Evolutionary conservation across 2,888 invertebrate genomes (phyloP).

Genomic region (Alitta virens): DNA sequence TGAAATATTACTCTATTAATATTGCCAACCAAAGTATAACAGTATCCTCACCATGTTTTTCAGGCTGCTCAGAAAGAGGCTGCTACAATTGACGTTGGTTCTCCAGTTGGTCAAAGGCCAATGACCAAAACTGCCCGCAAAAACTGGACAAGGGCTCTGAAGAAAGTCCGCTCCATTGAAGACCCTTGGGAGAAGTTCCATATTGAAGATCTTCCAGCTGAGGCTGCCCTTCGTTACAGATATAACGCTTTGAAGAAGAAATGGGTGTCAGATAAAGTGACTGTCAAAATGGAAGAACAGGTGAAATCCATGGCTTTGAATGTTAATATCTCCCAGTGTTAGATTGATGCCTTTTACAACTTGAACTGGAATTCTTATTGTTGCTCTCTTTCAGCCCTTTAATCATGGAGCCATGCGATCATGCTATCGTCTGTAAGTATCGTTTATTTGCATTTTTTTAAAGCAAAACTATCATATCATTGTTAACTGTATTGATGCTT

Average conservation of each 20-base stretch:
- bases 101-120: conserved; percentile 1
- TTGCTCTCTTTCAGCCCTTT: conserved; percentile 60
- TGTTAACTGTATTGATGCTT: not conserved
- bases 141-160: conserved; percentile 27
- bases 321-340: not conserved
- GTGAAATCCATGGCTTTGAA: conserved; percentile 32
- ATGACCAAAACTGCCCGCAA: not conserved
- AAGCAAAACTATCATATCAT: not conserved
- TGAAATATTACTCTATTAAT: too few species aligned
- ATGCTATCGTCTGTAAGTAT: conserved; percentile 61
- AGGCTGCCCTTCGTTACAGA: conserved; percentile 58
- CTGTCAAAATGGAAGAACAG: conserved; percentile 60
- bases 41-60: too few species aligned
- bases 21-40: too few species aligned
- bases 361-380: too few species aligned
- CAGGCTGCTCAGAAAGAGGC: too few species aligned
- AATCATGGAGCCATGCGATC: conserved; percentile 63
- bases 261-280: conserved; percentile 60
- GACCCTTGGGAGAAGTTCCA: conserved; percentile 62
- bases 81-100: too few species aligned
- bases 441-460: not conserved
- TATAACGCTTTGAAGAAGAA: conserved; percentile 60
- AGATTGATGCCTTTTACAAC: too few species aligned
- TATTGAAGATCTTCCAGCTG: conserved; percentile 57
- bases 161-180: conserved; percentile 31